Evolutionary conservation across 2,888 invertebrate species (phyloP), one percentile per base, ranked within the genome.

Genomic region (Thera britannica): DNA sequence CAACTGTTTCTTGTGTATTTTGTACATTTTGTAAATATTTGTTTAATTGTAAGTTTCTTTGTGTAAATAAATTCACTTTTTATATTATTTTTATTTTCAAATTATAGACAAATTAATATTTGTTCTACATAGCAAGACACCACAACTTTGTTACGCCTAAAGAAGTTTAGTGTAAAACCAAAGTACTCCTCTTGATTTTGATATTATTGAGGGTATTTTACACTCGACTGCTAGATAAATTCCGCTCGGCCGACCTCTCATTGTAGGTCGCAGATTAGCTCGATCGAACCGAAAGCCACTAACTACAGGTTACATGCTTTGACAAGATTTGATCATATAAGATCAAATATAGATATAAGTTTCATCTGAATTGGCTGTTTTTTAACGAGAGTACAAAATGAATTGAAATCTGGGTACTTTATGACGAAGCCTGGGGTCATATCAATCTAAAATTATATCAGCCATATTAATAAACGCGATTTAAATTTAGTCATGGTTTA

Each of bases 191-290:
- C 80, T 78, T 74, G 74, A 77, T 82, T 83, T 77, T 71, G 71
- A 70, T 72, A 76, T 69, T 79, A 79, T 78, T 77, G 81, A 82
- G 83, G 82, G 80, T 83, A 79, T 84, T 90, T 89, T 81, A 90
- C 90, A 87, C 84, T 87, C 86, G 89, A 88, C 81, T 85, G 89
- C 78, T 79, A 83, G 79, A 86, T 89, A 81, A 80, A 77, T 90
- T 88, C 87, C 90, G 78, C 87, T 89, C 81, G 82, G 81, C 79
- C 86, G 89, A 73, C 69, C 83, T 80, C 81, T 79, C 81, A 80
- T 81, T 84, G 84, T 86, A 78, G 79, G 78, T 79, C 80, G 78
- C 82, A 85, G 85, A 86, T 83, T 83, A 83, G 79, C 78, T 78
- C 71, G 73, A 77, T 76, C 77, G 75, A 76, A 79, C 77, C 77